Percentiles rank a stretch among this genome's conserved stretches.
Evolutionary conservation across 2,113 vertebrate species (phyloP).

Genomic region (Sander vitreus): DNA sequence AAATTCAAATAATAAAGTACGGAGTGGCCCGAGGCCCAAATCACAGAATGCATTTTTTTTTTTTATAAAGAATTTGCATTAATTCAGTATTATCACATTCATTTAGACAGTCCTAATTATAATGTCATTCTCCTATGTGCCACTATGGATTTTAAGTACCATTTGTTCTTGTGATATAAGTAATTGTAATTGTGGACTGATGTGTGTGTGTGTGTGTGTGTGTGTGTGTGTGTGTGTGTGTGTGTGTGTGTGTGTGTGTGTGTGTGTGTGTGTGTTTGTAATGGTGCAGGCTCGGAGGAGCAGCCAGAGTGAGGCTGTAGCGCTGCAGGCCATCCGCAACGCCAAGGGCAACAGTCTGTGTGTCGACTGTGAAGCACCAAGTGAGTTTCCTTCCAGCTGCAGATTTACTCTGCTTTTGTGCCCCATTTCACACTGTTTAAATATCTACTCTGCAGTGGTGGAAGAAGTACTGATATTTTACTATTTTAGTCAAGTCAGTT

Average conservation of each 20-base stretch:
- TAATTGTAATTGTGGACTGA: too few species aligned
- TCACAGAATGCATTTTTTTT: too few species aligned
- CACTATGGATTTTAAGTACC: background rate
- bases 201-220: too few species aligned
- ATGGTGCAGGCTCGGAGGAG: slow-evolving; percentile 88
- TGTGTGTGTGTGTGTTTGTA: background rate
- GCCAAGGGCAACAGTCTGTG: slow-evolving; percentile 94
- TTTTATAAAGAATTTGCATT: too few species aligned
- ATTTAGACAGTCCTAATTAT: too few species aligned
- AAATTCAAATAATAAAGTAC: too few species aligned
- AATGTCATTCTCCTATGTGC: background rate
- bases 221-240: too few species aligned
- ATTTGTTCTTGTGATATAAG: background rate
- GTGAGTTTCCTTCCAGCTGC: slow-evolving; percentile 82
- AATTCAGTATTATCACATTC: too few species aligned
- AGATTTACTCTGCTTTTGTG: background rate
- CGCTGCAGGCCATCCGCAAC: slow-evolving; percentile 94
- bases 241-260: too few species aligned
- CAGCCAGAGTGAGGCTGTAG: slow-evolving; percentile 96
- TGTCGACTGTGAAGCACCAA: slow-evolving; percentile 93
- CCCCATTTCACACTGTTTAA: background rate
- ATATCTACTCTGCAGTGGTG: background rate
- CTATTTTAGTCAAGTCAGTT: too few species aligned
- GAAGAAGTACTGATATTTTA: background rate
- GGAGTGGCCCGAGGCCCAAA: too few species aligned